Percentiles rank a stretch among this genome's conserved stretches.
phyloP scores from a whole-genome alignment of 1,140 invertebrate genomes.

The Solenopsis invicta region DNA sequence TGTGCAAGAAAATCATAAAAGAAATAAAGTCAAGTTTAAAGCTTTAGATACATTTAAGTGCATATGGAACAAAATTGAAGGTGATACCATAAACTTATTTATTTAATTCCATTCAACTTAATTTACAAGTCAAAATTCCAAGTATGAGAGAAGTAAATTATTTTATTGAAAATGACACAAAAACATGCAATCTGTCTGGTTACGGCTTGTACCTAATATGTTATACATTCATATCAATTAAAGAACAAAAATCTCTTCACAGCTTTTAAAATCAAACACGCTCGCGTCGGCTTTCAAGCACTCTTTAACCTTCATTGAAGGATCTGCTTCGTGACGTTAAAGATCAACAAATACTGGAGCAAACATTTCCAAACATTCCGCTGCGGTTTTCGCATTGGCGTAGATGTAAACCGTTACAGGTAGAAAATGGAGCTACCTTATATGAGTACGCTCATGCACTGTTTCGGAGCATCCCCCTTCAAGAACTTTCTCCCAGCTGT shows the following conservation, averaged over 20 bases:
- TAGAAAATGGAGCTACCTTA: slow-evolving; percentile 61
- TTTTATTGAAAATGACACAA: neutral
- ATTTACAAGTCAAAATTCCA: neutral
- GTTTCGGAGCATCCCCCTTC: slow-evolving; percentile 67
- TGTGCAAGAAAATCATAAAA: neutral
- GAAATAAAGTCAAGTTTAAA: neutral
- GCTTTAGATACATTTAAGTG: no score
- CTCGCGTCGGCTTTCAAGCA: neutral
- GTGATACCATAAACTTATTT: neutral
- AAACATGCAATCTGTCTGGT: neutral
- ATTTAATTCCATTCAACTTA: neutral
- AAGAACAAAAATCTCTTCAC: neutral
- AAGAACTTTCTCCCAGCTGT: slow-evolving; percentile 63
- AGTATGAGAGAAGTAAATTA: neutral
- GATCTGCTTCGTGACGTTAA: neutral
- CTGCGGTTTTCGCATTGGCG: neutral
- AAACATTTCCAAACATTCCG: neutral
- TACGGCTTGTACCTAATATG: neutral
- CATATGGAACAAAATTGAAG: neutral
- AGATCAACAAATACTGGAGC: slow-evolving; percentile 25
- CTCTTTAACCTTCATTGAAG: neutral
- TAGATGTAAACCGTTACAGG: neutral
- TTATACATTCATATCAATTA: neutral
- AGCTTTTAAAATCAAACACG: neutral
- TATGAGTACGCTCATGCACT: slow-evolving; percentile 4